Base-by-base conservation (phyloP, 1,140 invertebrate genomes). In the Bemisia tabaci region DNA sequence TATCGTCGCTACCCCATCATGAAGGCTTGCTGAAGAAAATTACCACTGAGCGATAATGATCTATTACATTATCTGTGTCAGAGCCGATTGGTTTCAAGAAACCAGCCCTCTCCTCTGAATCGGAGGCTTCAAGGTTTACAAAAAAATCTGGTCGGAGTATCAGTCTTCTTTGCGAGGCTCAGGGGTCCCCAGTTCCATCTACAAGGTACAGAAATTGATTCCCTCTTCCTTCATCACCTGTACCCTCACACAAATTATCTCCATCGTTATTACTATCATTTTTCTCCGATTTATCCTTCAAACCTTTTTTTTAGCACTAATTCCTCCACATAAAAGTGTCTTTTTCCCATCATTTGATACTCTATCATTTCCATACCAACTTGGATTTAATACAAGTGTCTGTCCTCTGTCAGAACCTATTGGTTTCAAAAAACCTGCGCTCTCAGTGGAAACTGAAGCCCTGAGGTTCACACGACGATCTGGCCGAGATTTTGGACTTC, bases 131-230 rank as follows among this genome's bases (percentile, higher is more conserved):
- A 64, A 76, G 76, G 74, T 72, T 79, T 75, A 73, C 76, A 68
- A 76, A 78, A 66, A 71, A 69, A 68, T 74, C 75, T 25, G 77
- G 76, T 26, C 75, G 77, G 68, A 75, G 72, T 72, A 77, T 83
- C 71, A 81, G 76, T 68, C 78, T 83, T 72, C 79, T 82, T 72
- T 86, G 81, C 77, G 83, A 82, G 71, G 85, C 83, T 72, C 83
- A 86, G 78, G 84, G 82, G 58, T 86, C 83, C 73, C 85, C 85
- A 68, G 79, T 85, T 63, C 84, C 85, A 70, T 76, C 80, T 65
- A 82, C 78, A 77, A 84, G 84, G 84, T 84, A 83, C 70, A n/a
- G n/a, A 84, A 63, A 21, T 17, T 23, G 23, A 22, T 11, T 12
- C 60, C 23, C 22, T 11, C 12, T 12, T 22, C 12, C n/a, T 11